phyloP scores from a whole-genome alignment of 2,113 vertebrate genomes.

The Melanostigma gelatinosum region DNA sequence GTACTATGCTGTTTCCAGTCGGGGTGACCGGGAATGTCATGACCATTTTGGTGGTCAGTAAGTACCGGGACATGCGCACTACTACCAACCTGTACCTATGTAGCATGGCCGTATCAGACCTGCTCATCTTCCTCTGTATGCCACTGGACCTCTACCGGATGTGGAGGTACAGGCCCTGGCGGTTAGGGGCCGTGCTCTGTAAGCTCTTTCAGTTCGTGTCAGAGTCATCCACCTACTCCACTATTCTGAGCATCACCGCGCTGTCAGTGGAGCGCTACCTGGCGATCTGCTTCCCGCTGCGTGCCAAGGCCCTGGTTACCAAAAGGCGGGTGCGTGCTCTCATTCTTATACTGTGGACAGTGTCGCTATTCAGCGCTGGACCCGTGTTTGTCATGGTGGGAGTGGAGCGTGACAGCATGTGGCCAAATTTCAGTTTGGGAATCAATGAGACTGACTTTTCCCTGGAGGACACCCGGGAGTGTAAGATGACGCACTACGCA shows the following conservation, averaged over 20 bases:
- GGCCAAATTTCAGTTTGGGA: background rate
- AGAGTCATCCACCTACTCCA: conserved; percentile 96
- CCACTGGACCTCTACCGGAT: conserved; percentile 95
- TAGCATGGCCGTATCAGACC: conserved; percentile 97
- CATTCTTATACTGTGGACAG: conserved; percentile 91
- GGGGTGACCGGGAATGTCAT: conserved; percentile 92
- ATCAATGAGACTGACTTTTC: conserved; percentile 81
- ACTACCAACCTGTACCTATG: conserved; percentile 97
- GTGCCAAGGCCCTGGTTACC: conserved; percentile 94
- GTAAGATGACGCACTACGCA: conserved; percentile 92
- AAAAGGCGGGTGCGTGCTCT: conserved; percentile 91
- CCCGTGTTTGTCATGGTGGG: conserved; percentile 96
- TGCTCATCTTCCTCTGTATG: conserved; percentile 97
- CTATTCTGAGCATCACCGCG: conserved; percentile 96
- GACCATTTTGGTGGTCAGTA: conserved; percentile 93
- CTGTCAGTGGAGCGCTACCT: conserved; percentile 96
- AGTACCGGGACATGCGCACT: conserved; percentile 93
- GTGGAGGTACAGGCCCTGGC: conserved; percentile 97
- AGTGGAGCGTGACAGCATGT: conserved; percentile 85
- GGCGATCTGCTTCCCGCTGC: conserved; percentile 94
- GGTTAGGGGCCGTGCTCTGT: conserved; percentile 91
- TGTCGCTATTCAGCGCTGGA: conserved; percentile 91
- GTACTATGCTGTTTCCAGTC: conserved; percentile 88
- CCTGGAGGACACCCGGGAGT: conserved; percentile 89
- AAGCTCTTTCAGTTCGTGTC: conserved; percentile 98